phyloP scores from a whole-genome alignment of 2,888 invertebrate species.

The Lasioglossum pauxillum region DNA sequence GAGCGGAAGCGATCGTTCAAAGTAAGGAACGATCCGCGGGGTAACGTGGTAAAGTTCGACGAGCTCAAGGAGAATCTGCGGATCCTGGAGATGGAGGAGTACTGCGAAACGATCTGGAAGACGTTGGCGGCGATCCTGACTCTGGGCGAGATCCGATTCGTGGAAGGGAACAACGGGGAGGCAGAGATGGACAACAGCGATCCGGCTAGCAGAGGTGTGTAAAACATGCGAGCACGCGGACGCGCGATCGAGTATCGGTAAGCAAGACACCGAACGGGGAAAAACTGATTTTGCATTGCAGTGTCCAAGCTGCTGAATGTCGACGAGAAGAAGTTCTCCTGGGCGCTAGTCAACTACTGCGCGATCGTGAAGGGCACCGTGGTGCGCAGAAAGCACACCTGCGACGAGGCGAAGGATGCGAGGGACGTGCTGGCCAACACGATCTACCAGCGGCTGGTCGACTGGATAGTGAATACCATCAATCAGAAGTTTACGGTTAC shows the following conservation, averaged over 20 bases:
- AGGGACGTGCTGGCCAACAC: conserved; percentile 94
- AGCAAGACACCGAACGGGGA: too few relatives aligned
- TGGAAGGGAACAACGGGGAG: conserved; percentile 87
- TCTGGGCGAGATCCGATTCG: conserved; percentile 92
- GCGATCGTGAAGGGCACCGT: conserved; percentile 91
- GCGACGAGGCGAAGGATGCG: conserved; percentile 93
- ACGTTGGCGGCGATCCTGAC: conserved; percentile 91
- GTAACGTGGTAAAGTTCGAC: conserved; percentile 88
- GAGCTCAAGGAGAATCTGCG: conserved; percentile 88
- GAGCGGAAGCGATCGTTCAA: conserved; percentile 86
- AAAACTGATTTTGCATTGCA: conserved; percentile 70
- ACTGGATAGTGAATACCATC: conserved; percentile 94
- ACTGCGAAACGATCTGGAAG: conserved; percentile 89
- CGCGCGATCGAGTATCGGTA: neutral
- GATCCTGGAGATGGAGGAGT: conserved; percentile 90
- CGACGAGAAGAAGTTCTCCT: conserved; percentile 92
- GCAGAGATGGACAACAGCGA: conserved; percentile 91
- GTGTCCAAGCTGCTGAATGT: conserved; percentile 91
- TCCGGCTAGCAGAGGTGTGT: conserved; percentile 87
- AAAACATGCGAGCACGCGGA: too few relatives aligned
- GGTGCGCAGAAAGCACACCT: conserved; percentile 88
- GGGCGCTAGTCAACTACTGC: conserved; percentile 95
- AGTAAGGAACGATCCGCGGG: conserved; percentile 88
- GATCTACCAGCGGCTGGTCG: conserved; percentile 93
- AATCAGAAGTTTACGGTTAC: conserved; percentile 94